A percentile compares a stretch with the other conserved stretches of the same genome.
Conservation (phyloP, 2,113 vertebrate species). For the Rynchops niger region DNA sequence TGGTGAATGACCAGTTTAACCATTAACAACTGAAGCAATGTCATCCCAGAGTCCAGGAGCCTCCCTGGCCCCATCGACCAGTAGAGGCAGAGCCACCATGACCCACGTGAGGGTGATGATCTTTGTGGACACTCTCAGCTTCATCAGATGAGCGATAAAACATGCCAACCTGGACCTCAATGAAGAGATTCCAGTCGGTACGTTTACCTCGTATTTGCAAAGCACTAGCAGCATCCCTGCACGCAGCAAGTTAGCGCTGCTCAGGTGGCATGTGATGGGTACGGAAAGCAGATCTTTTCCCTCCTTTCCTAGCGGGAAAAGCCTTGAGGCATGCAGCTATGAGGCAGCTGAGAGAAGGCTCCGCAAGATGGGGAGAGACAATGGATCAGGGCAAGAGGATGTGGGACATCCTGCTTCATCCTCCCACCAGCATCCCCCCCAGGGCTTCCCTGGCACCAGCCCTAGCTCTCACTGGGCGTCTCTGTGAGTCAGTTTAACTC, state of each 20-base stretch:
- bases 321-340: background rate
- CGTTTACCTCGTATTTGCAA: background rate
- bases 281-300: background rate
- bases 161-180: background rate
- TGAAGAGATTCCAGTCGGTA: background rate
- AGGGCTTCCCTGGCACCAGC: background rate
- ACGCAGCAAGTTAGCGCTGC: accelerated
- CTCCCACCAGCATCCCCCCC: background rate
- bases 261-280: background rate
- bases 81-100: background rate
- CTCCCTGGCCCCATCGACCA: background rate
- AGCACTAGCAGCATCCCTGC: background rate
- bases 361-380: background rate
- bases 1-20: background rate
- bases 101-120: background rate
- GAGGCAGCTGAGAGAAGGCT: background rate
- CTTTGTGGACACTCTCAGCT: background rate
- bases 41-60: background rate
- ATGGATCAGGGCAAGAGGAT: background rate
- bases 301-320: background rate
- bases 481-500: background rate
- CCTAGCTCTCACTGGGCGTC: background rate
- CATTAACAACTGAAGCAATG: background rate
- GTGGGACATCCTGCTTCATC: background rate
- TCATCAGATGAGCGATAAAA: background rate